These are phyloP conservation scores for Popillia japonica DNA, from an alignment of 1,140 invertebrate species.

Conservation along the genomic window DNA sequence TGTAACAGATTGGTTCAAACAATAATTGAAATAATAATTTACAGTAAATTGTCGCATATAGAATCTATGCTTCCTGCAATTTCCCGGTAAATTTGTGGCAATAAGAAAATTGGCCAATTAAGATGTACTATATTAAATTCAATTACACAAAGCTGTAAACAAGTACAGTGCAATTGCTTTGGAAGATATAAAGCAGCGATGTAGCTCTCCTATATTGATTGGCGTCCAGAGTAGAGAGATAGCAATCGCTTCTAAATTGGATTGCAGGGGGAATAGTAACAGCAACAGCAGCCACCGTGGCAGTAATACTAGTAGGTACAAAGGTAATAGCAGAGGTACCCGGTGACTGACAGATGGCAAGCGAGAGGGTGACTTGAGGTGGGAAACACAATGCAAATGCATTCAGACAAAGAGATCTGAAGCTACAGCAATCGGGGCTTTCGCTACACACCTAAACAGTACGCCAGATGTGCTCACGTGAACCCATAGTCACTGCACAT, in stretches of 20 bases:
- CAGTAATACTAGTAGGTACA: slow-evolving; percentile 30
- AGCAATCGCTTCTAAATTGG: slow-evolving; percentile 60
- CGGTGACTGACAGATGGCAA: slow-evolving; percentile 60
- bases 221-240: slow-evolving; percentile 50
- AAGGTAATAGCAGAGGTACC: slow-evolving; percentile 47
- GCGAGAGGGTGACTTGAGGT: slow-evolving; percentile 60
- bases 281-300: slow-evolving; percentile 32
- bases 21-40: too few relatives aligned
- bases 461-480: slow-evolving; percentile 56
- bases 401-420: slow-evolving; percentile 57
- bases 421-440: slow-evolving; percentile 48
- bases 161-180: not conserved
- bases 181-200: slow-evolving; percentile 46
- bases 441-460: slow-evolving; percentile 44
- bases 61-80: too few relatives aligned
- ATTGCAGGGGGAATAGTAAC: slow-evolving; percentile 49
- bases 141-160: slow-evolving; percentile 26
- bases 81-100: too few relatives aligned
- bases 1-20: too few relatives aligned
- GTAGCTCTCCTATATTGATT: slow-evolving; percentile 50
- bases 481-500: slow-evolving; percentile 34
- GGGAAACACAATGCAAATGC: slow-evolving; percentile 58
- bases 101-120: not conserved
- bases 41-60: too few relatives aligned
- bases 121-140: not conserved